These are phyloP conservation scores for Callimorpha dominula DNA, from an alignment of 2,888 invertebrate species.

Conservation along the genomic window DNA sequence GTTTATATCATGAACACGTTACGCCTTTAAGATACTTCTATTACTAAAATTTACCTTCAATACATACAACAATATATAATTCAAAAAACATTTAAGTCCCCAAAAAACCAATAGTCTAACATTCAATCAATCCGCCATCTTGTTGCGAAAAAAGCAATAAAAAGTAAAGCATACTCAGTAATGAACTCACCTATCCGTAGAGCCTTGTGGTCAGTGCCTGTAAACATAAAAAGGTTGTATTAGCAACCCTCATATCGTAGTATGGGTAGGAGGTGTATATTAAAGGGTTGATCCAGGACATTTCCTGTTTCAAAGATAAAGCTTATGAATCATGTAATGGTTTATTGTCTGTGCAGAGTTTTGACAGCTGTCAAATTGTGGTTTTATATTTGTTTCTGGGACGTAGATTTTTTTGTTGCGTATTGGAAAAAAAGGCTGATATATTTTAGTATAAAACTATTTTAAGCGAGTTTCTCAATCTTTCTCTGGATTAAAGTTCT, in stretches of 20 bases:
- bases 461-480: too few relatives aligned
- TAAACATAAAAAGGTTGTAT: constrained; percentile 46
- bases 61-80: background rate
- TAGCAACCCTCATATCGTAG: constrained; percentile 30
- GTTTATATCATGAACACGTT: too few relatives aligned
- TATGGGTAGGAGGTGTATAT: constrained; percentile 25
- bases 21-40: background rate
- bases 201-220: constrained; percentile 51
- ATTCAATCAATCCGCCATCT: constrained; percentile 16
- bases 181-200: constrained; percentile 54
- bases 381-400: constrained; percentile 1
- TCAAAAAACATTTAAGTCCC: background rate
- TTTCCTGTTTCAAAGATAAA: constrained; percentile 23
- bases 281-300: constrained; percentile 11
- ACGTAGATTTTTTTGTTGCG: background rate
- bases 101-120: background rate
- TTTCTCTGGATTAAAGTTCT: too few relatives aligned
- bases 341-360: constrained; percentile 4
- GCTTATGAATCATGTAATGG: constrained; percentile 14
- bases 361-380: constrained; percentile 16
- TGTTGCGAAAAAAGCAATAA: constrained; percentile 29
- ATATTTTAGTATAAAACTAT: too few relatives aligned
- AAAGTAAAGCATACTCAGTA: constrained; percentile 40
- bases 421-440: too few relatives aligned
- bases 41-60: background rate